Base-by-base conservation (phyloP, 2,888 invertebrate species). In the Zaprionus bogoriensis region DNA sequence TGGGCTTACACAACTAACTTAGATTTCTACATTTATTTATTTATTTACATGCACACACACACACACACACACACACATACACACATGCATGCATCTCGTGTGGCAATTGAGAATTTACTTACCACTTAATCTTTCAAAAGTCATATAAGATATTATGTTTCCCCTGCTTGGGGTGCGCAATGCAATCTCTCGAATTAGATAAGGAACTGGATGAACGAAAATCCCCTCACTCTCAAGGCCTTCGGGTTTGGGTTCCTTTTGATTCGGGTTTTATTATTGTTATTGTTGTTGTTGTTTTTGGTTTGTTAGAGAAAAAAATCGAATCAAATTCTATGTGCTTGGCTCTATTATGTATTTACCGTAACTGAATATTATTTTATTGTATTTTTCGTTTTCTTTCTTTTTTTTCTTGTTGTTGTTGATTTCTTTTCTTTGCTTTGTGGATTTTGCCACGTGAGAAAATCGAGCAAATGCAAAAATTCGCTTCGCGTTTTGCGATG, bases 81-180 rank as follows among this genome's bases (percentile, higher is more conserved):
- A 14, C 10, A 14, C 14, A 14, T 36, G 32, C 5, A 12, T 32
- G 7, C n/a, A 17, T 36, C 17, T 36, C 7, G 32, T 36, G 32
- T 17, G 32, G 32, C 17, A 36, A 36, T 36, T 36, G 14, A 36
- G 32, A 14, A 17, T 41, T 25, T 67, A 93, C 95, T 94, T 91
- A 96, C 96, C 96, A 95, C 94, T 95, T 93, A 93, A 95, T 95
- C 95, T 95, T 96, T 95, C 96, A 96, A 96, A 96, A 96, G 96
- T 96, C 97, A 97, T 97, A 97, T 97, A 97, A 97, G 95, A 96
- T 88, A 88, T 88, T 89, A 79, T 89, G 84, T 87, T 76, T 90
- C 88, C 89, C 90, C 89, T 88, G 87, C 88, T 87, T 89, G 89
- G 90, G 90, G 87, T 89, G 89, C 82, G 84, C 83, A 84, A 85